Evolutionary conservation across 1,140 invertebrate genomes (phyloP), one percentile per base, ranked within the genome.

Genomic region (Drosophila prosaltans): DNA sequence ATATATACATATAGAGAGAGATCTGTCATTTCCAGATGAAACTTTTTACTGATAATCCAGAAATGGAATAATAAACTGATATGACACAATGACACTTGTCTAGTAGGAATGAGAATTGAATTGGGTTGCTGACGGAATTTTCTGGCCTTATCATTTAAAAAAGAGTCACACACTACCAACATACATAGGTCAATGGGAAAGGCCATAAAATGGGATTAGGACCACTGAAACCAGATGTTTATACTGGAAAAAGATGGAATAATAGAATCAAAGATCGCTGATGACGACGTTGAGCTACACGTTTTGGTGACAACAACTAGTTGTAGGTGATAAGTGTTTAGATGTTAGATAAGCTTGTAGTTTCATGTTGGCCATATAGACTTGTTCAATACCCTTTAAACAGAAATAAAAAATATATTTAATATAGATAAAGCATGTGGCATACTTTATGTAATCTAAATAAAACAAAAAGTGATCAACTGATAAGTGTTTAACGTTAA

Each of bases 1-100:
- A 66, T 26, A 16, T 21, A 48, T 11, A 9, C 11, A 40, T 28
- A 32, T 64, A 45, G n/a, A n/a, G 16, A 70, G 61, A 45, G 41
- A 36, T 36, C 32, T 36, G 32, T 7, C 32, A 36, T 36, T 36
- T 36, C 32, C 32, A 36, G 32, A 36, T 36, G 32, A 16, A 40
- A 60, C 64, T 26, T 16, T 45, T 21, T 30, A 48, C 57, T 85
- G 82, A 88, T 84, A 78, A 75, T 80, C 41, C 48, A 80, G 43
- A 76, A 90, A 64, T 79, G 64, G 86, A 80, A 65, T 85, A 83
- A 82, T 80, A 90, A 90, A 90, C 85, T 85, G 69, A 77, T 63
- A 65, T 90, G 85, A 85, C 85, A 90, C 81, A 90, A 43, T 64
- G 57, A 68, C 65, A 58, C 55, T 65, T 58, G 60, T 26, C 32